Evolutionary conservation across 2,888 invertebrate genomes (phyloP), one percentile per base, ranked within the genome.

Genomic region (Branchinecta sandiegonensis): DNA sequence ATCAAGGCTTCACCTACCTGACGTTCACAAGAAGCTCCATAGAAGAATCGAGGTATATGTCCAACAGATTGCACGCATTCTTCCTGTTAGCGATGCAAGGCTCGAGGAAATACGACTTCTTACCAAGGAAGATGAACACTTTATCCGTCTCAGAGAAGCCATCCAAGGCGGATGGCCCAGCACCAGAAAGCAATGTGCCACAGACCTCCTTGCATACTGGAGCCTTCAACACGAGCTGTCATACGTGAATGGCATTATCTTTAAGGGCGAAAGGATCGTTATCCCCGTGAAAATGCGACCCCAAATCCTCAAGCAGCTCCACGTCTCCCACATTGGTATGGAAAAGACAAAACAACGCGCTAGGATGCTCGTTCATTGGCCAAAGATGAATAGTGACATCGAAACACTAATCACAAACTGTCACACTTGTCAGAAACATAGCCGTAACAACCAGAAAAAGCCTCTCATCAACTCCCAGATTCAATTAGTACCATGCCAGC

Each of bases 131-230:
- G n/a, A n/a, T n/a, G n/a, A n/a, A n/a, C n/a, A n/a, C n/a, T n/a
- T 12, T 12, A 48, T 48, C 50, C 11, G 11, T n/a, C n/a, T n/a
- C 11, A 48, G 50, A 48, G 50, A 48, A 48, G 50, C 50, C 50
- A 48, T 48, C 11, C 50, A 48, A 48, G 50, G 50, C 50, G n/a
- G 50, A 48, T 48, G 50, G 50, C 50, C 50, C 50, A 48, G n/a
- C 50, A 48, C 50, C 50, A 48, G 50, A 48, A 48, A 48, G 50
- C 50, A 48, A 48, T 48, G 50, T n/a, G n/a, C 50, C 50, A 48
- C n/a, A 48, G 50, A n/a, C n/a, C n/a, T n/a, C n/a, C n/a, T n/a
- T n/a, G n/a, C n/a, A n/a, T n/a, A n/a, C n/a, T n/a, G n/a, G 50
- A 48, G n/a, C 50, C 50, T 48, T 48, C 50, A 48, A 48, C 50